Percentiles rank a stretch among this genome's conserved stretches.
Conservation (phyloP, 2,113 vertebrate genomes). For the Notiomystis cincta region DNA sequence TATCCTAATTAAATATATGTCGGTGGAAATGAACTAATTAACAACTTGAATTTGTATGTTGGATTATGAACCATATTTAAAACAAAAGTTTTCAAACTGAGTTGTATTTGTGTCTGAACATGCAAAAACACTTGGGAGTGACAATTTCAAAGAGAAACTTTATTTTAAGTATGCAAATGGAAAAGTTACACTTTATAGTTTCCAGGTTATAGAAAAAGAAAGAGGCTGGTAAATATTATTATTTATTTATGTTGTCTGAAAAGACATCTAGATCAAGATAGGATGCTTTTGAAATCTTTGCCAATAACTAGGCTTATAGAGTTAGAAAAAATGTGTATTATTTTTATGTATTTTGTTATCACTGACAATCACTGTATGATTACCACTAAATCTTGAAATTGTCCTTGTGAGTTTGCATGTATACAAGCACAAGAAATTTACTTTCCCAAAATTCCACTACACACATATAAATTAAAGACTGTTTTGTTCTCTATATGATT, state of each 20-base stretch:
- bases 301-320: neutral
- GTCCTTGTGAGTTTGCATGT: neutral
- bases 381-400: neutral
- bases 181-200: neutral
- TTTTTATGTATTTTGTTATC: neutral
- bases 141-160: neutral
- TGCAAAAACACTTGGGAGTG: neutral
- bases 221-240: neutral
- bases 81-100: neutral
- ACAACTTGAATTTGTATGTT: neutral
- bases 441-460: neutral
- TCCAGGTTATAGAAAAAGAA: neutral
- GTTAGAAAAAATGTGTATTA: neutral
- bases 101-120: neutral
- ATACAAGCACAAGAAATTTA: neutral
- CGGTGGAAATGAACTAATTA: neutral
- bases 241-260: neutral
- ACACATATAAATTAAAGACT: neutral
- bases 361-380: neutral
- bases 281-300: neutral
- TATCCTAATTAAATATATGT: neutral
- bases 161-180: neutral
- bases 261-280: neutral
- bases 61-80: neutral
- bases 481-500: neutral